Evolutionary conservation across 2,797 vertebrate genomes (phyloP).

Genomic region (Avahi laniger): DNA sequence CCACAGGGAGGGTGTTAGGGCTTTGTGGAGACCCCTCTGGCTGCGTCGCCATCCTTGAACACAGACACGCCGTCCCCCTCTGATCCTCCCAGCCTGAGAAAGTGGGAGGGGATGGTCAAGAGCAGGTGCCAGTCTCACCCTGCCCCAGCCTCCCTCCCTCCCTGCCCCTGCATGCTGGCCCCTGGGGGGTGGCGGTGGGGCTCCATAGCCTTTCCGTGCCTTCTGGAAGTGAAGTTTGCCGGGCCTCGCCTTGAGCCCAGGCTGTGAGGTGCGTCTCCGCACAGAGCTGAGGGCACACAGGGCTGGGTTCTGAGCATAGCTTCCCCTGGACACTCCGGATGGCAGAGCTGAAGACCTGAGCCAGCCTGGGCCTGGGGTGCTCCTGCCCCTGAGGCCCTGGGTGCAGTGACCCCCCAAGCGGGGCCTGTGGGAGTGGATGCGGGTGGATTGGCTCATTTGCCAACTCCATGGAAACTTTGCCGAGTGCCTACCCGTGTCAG

Average conservation of each 20-base stretch:
- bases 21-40: neutral
- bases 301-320: neutral
- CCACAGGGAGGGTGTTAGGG: rapidly evolving
- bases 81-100: no score
- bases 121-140: no score
- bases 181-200: no score
- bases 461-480: rapidly evolving
- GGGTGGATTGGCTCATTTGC: rapidly evolving
- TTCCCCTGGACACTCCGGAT: rapidly evolving
- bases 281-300: rapidly evolving
- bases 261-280: neutral
- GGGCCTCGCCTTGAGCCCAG: neutral
- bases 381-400: neutral
- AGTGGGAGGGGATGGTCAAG: no score
- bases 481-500: rapidly evolving
- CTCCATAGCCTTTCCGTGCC: neutral
- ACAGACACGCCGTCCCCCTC: rapidly evolving
- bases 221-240: neutral
- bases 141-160: neutral
- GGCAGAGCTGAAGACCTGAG: neutral
- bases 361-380: rapidly evolving
- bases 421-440: neutral
- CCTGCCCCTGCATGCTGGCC: rapidly evolving
- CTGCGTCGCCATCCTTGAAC: neutral
- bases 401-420: neutral